Base-by-base conservation (phyloP, 2,888 invertebrate genomes). In the Polylopha cassiicola region DNA sequence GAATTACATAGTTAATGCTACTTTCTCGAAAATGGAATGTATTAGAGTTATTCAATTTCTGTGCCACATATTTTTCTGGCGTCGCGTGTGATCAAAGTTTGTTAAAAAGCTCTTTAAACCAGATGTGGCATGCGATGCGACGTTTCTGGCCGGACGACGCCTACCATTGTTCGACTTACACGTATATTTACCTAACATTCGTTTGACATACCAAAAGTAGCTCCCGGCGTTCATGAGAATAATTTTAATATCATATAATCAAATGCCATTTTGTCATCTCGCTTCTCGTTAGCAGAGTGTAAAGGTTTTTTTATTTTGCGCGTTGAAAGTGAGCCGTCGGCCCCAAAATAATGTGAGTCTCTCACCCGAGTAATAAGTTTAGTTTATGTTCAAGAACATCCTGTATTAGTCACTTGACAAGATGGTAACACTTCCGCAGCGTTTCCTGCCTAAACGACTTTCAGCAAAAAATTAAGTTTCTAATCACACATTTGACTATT, bases 51-150 rank as follows among this genome's bases (percentile, higher is more conserved):
- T 37, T 38, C 36, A 17, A 53, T 54, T n/a, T 58, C 47, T 60
- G 58, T 56, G 58, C 31, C 56, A 58, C 44, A 50, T 51, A 53
- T 61, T 53, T 57, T 44, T 37, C 44, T 42, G 26, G 27, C 54
- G 54, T 57, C 46, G 63, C 61, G 64, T 66, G 63, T 63, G 57
- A 43, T 56, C 47, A 41, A 51, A 54, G 47, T 57, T 57, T 51
- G 50, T 56, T 54, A 57, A 59, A 63, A 65, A 60, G 53, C 50
- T 56, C 52, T 56, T 39, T 43, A 37, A 43, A 48, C 55, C 69
- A 65, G 58, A 64, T 69, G 72, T 60, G 52, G 57, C 47, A 42
- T 43, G 51, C 45, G 43, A 46, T 46, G 33, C 41, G 37, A 48
- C 29, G 39, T 37, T 47, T 45, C 39, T 20, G 1, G 7, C 16